These are phyloP conservation scores for Apogon hyalosoma DNA, from an alignment of 2,797 vertebrate genomes.

Conservation along the genomic window DNA sequence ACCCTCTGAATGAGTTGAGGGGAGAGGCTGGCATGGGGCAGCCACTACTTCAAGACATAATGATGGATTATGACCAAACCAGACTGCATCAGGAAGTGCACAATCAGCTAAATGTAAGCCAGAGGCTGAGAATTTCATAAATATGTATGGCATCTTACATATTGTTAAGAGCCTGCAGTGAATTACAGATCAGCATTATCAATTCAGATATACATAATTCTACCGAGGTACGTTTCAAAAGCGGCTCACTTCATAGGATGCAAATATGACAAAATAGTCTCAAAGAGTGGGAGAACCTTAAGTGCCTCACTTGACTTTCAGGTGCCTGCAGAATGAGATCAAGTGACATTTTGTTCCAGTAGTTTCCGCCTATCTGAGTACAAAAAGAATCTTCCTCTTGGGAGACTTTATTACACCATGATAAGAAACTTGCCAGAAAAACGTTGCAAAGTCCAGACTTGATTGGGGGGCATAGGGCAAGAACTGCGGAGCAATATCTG, in stretches of 20 bases:
- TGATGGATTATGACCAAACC: slow-evolving; percentile 81
- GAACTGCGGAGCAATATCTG: slow-evolving; percentile 63
- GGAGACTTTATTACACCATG: slow-evolving; percentile 33
- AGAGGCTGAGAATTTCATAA: slow-evolving; percentile 78
- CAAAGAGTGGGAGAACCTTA: slow-evolving; percentile 50
- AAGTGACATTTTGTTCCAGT: slow-evolving; percentile 64
- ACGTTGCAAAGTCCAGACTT: slow-evolving; percentile 55
- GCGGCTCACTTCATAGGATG: slow-evolving; percentile 59
- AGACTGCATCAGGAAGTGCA: slow-evolving; percentile 71
- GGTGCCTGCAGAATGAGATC: slow-evolving; percentile 55
- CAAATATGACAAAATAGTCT: slow-evolving; percentile 66
- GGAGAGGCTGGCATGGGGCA: slow-evolving; percentile 18
- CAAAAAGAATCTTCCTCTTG: slow-evolving; percentile 45
- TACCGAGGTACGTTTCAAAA: slow-evolving; percentile 69
- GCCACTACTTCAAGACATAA: slow-evolving; percentile 71
- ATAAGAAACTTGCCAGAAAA: slow-evolving; percentile 52
- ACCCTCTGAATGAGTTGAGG: slow-evolving; percentile 6
- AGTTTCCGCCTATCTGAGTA: slow-evolving; percentile 54
- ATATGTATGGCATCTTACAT: slow-evolving; percentile 81
- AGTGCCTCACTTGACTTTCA: slow-evolving; percentile 66
- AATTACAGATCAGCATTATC: slow-evolving; percentile 79
- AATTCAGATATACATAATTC: slow-evolving; percentile 73
- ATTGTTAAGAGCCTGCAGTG: slow-evolving; percentile 71
- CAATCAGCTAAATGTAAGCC: slow-evolving; percentile 80
- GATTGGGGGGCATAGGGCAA: slow-evolving; percentile 51